These are phyloP conservation scores for Sialis fuliginosa DNA, from an alignment of 2,888 invertebrate species.

Conservation along the genomic window DNA sequence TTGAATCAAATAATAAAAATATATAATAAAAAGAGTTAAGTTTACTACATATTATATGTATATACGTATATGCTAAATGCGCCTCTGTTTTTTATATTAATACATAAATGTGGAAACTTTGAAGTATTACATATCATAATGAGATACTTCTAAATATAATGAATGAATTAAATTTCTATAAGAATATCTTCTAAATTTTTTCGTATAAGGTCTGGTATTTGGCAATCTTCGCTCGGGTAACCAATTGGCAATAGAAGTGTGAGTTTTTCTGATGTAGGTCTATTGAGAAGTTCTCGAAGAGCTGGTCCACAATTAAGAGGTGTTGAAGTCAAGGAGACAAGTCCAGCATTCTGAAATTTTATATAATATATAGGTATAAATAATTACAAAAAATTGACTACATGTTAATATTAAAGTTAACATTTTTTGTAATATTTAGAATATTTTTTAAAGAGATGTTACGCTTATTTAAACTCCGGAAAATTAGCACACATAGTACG, in stretches of 20 bases:
- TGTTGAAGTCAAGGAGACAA: slow-evolving; percentile 75
- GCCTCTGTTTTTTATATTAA: too few relatives aligned
- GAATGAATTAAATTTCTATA: slow-evolving; percentile 29
- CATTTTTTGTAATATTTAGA: too few relatives aligned
- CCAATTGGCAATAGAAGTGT: slow-evolving; percentile 72
- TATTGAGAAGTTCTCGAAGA: slow-evolving; percentile 49
- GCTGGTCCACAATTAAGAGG: slow-evolving; percentile 81
- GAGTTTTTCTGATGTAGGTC: slow-evolving; percentile 67
- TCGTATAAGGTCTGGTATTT: slow-evolving; percentile 57
- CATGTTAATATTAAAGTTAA: background rate
- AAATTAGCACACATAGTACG: too few relatives aligned
- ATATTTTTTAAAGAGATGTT: too few relatives aligned
- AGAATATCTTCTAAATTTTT: slow-evolving; percentile 59
- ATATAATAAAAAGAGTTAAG: too few relatives aligned
- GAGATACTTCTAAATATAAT: too few relatives aligned
- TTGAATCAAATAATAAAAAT: too few relatives aligned
- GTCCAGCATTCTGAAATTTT: slow-evolving; percentile 53
- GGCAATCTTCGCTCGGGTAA: slow-evolving; percentile 57
- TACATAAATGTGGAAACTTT: too few relatives aligned
- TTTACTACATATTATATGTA: too few relatives aligned
- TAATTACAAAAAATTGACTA: background rate
- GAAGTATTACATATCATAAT: too few relatives aligned
- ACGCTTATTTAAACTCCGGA: too few relatives aligned
- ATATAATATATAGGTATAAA: background rate
- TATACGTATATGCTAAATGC: too few relatives aligned